phyloP scores from a whole-genome alignment of 1,140 invertebrate species.

The Trichoplusia ni region DNA sequence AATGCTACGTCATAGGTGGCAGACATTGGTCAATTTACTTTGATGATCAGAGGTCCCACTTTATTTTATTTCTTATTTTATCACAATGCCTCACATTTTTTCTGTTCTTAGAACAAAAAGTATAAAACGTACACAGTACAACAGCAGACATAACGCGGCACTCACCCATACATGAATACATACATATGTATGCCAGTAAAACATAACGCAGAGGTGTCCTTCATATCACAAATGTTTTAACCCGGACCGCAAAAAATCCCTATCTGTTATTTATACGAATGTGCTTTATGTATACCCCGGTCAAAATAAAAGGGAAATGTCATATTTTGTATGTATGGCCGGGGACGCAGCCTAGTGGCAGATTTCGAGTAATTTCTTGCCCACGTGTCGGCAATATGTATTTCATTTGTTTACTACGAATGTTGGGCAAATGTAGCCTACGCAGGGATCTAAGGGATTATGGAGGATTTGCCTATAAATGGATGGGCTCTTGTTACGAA shows the following conservation, averaged over 20 bases:
- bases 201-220: constrained; percentile 14
- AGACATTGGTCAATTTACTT: background rate
- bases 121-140: background rate
- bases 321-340: constrained; percentile 19
- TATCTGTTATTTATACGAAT: constrained; percentile 17
- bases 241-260: constrained; percentile 5
- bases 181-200: constrained; percentile 11
- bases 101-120: too few species aligned
- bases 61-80: background rate
- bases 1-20: too few species aligned
- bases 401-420: constrained; percentile 13
- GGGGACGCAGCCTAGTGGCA: constrained; percentile 1
- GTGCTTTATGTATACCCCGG: background rate
- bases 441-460: background rate
- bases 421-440: constrained; percentile 7
- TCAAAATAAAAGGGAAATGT: constrained; percentile 12
- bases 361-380: constrained; percentile 9
- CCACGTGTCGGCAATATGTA: background rate
- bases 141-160: background rate
- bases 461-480: background rate
- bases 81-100: background rate
- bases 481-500: too few species aligned
- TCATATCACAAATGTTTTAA: constrained; percentile 21
- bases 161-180: background rate
- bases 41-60: background rate